These are phyloP conservation scores for Magallana nippona DNA, from an alignment of 2,888 invertebrate species.

Conservation along the genomic window DNA sequence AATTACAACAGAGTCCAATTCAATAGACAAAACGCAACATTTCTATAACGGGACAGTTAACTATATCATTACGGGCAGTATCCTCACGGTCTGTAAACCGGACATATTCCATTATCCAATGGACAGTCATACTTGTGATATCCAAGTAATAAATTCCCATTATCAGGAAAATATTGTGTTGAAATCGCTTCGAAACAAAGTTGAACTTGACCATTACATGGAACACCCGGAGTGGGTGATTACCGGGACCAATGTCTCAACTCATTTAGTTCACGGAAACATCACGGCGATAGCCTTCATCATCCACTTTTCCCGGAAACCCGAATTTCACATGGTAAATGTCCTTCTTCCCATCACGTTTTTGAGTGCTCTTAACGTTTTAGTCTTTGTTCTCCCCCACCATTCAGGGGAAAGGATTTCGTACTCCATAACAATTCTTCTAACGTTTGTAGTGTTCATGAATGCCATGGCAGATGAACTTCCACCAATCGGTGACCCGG, in stretches of 20 bases:
- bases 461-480: slow-evolving; percentile 33
- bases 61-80: slow-evolving; percentile 4
- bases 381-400: not conserved
- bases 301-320: slow-evolving; percentile 5
- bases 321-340: slow-evolving; percentile 3
- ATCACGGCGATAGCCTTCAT: slow-evolving; percentile 3
- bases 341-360: slow-evolving; percentile 10
- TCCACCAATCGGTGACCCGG: slow-evolving; percentile 16
- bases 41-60: slow-evolving; percentile 12
- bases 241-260: not conserved
- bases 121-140: slow-evolving; percentile 9
- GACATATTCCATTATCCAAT: slow-evolving; percentile 5
- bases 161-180: slow-evolving; percentile 10
- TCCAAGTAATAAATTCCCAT: slow-evolving; percentile 8
- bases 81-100: slow-evolving; percentile 2
- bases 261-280: not conserved
- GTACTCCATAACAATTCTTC: slow-evolving; percentile 1
- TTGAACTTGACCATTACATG: not conserved
- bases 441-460: slow-evolving; percentile 17
- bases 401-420: slow-evolving; percentile 20
- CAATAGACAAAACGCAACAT: slow-evolving; percentile 2
- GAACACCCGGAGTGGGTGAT: slow-evolving; percentile 13
- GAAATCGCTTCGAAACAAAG: not conserved
- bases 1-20: slow-evolving; percentile 4
- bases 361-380: slow-evolving; percentile 7